Percentiles rank a stretch among this genome's conserved stretches.
Evolutionary conservation across 1,140 invertebrate genomes (phyloP).

Genomic region (Pachypsylla venusta): DNA sequence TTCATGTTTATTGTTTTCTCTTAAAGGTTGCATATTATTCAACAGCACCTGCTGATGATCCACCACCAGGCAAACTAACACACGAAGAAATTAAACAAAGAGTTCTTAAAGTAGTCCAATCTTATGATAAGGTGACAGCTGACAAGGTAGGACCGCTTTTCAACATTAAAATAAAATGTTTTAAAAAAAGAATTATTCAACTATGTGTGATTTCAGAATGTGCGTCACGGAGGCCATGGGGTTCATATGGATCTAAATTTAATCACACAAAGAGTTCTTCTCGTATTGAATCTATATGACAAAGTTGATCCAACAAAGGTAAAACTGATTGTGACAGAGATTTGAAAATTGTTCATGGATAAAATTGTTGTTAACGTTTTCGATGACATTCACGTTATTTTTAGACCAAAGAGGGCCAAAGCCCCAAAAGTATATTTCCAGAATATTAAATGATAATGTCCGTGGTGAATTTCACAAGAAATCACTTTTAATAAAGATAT

Average conservation of each 20-base stretch:
- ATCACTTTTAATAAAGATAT: too few relatives aligned
- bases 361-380: too few relatives aligned
- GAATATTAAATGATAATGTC: too few relatives aligned
- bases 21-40: neutral
- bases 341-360: too few relatives aligned
- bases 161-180: neutral
- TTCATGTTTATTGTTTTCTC: neutral
- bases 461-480: too few relatives aligned
- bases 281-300: slow-evolving; percentile 90
- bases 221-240: slow-evolving; percentile 34
- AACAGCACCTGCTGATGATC: neutral
- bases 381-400: too few relatives aligned
- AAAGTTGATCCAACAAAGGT: slow-evolving; percentile 89
- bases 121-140: slow-evolving; percentile 62
- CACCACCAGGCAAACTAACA: slow-evolving; percentile 2
- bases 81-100: slow-evolving; percentile 45
- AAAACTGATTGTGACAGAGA: too few relatives aligned
- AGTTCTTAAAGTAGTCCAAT: slow-evolving; percentile 57
- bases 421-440: too few relatives aligned
- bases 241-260: slow-evolving; percentile 44
- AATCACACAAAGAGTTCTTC: slow-evolving; percentile 72
- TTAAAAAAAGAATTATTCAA: neutral
- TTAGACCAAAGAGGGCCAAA: too few relatives aligned
- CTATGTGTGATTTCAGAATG: slow-evolving; percentile 27
- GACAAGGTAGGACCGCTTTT: slow-evolving; percentile 46